Percentiles rank a stretch among this genome's conserved stretches.
Evolutionary conservation across 2,888 invertebrate genomes (phyloP).

Genomic region (Scaeva pyrastri): DNA sequence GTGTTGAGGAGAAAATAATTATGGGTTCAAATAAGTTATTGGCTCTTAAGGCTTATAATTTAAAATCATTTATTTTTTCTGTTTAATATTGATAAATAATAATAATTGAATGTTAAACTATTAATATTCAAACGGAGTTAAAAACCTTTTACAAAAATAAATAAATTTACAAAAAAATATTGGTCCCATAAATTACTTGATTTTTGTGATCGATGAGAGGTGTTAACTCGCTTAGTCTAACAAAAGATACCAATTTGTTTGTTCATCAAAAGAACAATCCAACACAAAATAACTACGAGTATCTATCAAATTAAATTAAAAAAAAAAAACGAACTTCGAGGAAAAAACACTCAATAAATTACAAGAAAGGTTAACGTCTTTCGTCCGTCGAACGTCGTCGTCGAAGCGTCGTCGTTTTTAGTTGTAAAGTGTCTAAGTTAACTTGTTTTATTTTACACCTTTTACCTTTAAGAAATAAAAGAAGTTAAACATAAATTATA

Average conservation of each 20-base stretch:
- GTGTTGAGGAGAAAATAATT: background rate
- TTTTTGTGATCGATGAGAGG: slow-evolving; percentile 13
- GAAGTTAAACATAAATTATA: background rate
- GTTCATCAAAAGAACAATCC: background rate
- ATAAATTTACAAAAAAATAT: background rate
- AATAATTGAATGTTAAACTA: too few relatives aligned
- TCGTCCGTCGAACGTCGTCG: too few relatives aligned
- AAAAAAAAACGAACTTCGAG: background rate
- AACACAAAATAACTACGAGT: background rate
- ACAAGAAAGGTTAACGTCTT: slow-evolving; percentile 12
- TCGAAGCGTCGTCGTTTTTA: too few relatives aligned
- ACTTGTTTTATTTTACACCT: background rate
- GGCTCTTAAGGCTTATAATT: background rate
- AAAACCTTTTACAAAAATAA: background rate
- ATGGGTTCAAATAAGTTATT: background rate
- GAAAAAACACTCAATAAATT: slow-evolving; percentile 13
- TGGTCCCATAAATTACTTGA: background rate
- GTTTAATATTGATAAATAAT: too few relatives aligned
- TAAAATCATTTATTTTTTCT: background rate
- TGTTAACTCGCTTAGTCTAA: slow-evolving; percentile 5
- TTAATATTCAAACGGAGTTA: too few relatives aligned
- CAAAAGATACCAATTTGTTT: slow-evolving; percentile 29
- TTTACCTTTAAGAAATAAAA: background rate
- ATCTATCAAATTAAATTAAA: slow-evolving; percentile 19
- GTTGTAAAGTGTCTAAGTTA: slow-evolving; percentile 6